phyloP scores from a whole-genome alignment of 2,113 vertebrate genomes.

The Morone chrysops region DNA sequence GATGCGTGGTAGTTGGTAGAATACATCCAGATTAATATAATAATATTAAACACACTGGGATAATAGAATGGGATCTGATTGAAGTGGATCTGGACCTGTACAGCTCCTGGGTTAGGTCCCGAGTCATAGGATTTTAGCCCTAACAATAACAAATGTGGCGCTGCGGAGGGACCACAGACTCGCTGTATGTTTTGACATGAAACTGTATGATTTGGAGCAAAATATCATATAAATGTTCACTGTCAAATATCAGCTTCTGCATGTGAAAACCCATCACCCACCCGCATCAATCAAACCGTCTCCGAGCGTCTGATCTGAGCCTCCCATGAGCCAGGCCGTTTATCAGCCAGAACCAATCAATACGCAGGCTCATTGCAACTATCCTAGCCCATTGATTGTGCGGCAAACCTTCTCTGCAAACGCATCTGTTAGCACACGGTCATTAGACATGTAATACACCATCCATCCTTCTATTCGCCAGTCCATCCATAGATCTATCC shows the following conservation, averaged over 20 bases:
- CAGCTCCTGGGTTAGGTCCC: too few relatives aligned
- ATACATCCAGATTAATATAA: too few relatives aligned
- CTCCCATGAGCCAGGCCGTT: constrained; percentile 7
- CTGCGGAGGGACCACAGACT: background rate
- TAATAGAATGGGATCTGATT: too few relatives aligned
- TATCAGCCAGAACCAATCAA: constrained; percentile 65
- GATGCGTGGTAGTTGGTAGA: too few relatives aligned
- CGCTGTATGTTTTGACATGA: background rate
- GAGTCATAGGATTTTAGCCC: too few relatives aligned
- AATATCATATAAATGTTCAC: background rate
- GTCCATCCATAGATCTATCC: constrained; percentile 1
- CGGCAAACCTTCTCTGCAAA: constrained; percentile 14
- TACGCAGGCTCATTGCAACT: constrained; percentile 50
- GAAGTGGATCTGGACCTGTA: too few relatives aligned
- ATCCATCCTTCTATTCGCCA: constrained; percentile 30
- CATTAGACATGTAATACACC: constrained; percentile 50
- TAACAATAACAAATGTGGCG: background rate
- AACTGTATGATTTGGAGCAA: background rate
- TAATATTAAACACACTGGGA: too few relatives aligned
- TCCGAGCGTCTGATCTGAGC: background rate
- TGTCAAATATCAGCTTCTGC: constrained; percentile 4
- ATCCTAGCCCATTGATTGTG: constrained; percentile 59
- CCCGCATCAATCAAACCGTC: background rate
- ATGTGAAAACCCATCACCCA: background rate
- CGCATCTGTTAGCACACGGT: constrained; percentile 58